Evolutionary conservation across 1,140 invertebrate genomes (phyloP), one percentile per base, ranked within the genome.

Genomic region (Choristoneura fumiferana): DNA sequence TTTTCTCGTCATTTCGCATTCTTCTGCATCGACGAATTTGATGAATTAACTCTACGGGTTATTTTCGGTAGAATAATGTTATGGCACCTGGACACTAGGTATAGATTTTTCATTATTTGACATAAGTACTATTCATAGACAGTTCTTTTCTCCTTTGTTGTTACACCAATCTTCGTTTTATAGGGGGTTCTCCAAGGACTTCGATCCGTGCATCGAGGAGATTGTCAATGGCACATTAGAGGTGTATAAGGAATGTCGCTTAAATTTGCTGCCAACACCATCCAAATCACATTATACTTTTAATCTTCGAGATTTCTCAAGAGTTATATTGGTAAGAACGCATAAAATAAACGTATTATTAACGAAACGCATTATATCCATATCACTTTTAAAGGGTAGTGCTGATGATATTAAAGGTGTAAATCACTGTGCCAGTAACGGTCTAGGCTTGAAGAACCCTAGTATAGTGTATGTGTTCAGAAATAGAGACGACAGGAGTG

Each of bases 201-300:
- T 99, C 85, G 96, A 98, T 91, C 95, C 96, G 0, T 96, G 95
- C 69, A 96, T 98, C 45, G 94, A 97, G 63, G 94, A 98, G 88
- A 92, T 99, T 45, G 96, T 99, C 0, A 78, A 90, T 15, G 96
- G 95, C 0, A 98, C 97, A 2, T 86, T 99, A 38, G 92, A 94
- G 54, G 92, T 99, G 0, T 98, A 98, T 83, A 97, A 97, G 78
- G 88, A 94, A 69, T 95, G 96, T 62, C 92, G 96, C 65, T 72
- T 90, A 8, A 94, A 96, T 90, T 90, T 99, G 14, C 84, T 98
- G 40, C 97, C 98, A 5, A 98, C 97, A 1, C 95, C 95, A 0
- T 91, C 95, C 1, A 98, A 98, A 74, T 98, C 95, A 0, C 97
- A 98, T 87, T 98, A 99, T 82, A 91, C 98, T 0, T 99, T 99